Evolutionary conservation across 2,888 invertebrate genomes (phyloP), one percentile per base, ranked within the genome.

Genomic region (Tetrapedia diversipes): DNA sequence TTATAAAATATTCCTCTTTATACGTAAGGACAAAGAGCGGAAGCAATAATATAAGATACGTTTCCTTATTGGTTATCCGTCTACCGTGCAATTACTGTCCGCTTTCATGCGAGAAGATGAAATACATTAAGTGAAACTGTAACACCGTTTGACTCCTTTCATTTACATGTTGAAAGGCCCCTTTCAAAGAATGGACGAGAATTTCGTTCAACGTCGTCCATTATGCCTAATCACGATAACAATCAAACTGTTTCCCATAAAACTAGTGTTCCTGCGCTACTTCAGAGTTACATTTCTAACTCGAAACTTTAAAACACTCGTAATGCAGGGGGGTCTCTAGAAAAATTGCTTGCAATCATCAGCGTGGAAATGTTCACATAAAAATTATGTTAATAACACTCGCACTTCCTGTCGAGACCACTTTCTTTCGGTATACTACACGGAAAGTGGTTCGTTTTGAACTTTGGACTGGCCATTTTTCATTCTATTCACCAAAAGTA

Each of bases 141-240:
- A 41, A 6, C 29, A 16, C 11, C 6, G 11, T 39, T 57, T 41
- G 45, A 27, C 32, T 39, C 10, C 37, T 51, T 47, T 49, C 34
- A 19, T 19, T 7, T 41, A n/a, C 45, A 6, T n/a, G 6, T 57
- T 37, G 22, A 61, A 61, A 67, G 39, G 29, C 19, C 7, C 1
- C 11, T 19, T 60, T 22, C 22, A 8, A 39, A 8, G n/a, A 56
- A 29, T 4, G 47, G 37, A 63, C 6, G n/a, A 14, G 14, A 16
- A 47, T 60, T 37, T 59, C 39, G 14, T 34, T 19, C 8, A 63
- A 49, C 22, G 47, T 19, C 11, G 10, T 37, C 56, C 14, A 56
- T 56, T 65, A 47, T 10, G 29, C 24, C 47, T 29, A 39, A 67
- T 49, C 47, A 3, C 32, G 37, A 49, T 67, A 60, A 27, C 49